phyloP scores from a whole-genome alignment of 2,888 invertebrate genomes.

The Neoascia interrupta region DNA sequence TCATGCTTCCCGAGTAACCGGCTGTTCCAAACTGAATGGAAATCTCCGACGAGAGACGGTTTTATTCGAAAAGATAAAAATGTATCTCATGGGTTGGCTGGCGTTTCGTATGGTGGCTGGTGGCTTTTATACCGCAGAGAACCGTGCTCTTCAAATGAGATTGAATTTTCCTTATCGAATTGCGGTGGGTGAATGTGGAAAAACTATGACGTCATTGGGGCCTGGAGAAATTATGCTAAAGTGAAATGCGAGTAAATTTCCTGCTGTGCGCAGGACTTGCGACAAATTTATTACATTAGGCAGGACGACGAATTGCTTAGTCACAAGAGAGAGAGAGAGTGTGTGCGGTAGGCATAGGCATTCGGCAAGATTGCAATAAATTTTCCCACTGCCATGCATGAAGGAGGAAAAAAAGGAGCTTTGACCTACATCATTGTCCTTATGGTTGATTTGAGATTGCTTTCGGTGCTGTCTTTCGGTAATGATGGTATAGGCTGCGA shows the following conservation, averaged over 20 bases:
- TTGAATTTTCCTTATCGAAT: conserved; percentile 25
- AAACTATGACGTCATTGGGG: conserved; percentile 56
- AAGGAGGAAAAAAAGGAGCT: conserved; percentile 42
- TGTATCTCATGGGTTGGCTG: conserved; percentile 33
- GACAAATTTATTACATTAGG: neutral
- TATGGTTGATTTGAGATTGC: conserved; percentile 43
- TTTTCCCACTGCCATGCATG: neutral
- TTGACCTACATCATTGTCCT: conserved; percentile 63
- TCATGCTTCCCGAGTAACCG: conserved; percentile 65
- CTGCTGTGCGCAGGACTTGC: conserved; percentile 10
- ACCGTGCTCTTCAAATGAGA: neutral
- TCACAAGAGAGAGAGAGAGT: neutral
- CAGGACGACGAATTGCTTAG: conserved; percentile 8
- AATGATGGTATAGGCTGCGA: neutral
- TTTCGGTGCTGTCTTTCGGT: neutral
- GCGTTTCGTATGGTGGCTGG: conserved; percentile 5
- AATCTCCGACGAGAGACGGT: conserved; percentile 47
- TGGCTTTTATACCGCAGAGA: conserved; percentile 15
- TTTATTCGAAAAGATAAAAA: conserved; percentile 65
- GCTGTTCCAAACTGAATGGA: conserved; percentile 65
- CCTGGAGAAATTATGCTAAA: conserved; percentile 58
- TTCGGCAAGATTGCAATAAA: conserved; percentile 28
- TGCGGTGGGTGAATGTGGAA: conserved; percentile 25
- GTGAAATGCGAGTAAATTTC: neutral
- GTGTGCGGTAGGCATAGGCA: too few species aligned